Evolutionary conservation across 2,888 invertebrate genomes (phyloP).

Genomic region (Colletes collaris): DNA sequence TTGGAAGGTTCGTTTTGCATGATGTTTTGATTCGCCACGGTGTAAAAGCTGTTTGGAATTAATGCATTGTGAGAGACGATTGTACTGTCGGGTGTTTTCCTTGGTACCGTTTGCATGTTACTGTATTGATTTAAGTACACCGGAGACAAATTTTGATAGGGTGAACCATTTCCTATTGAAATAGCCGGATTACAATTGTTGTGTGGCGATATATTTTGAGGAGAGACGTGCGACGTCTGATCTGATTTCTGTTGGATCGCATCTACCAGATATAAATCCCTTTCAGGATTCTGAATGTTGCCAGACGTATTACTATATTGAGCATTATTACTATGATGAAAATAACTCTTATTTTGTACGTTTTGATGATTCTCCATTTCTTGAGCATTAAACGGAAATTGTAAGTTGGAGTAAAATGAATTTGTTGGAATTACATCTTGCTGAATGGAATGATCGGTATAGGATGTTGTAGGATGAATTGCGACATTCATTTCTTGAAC

Average conservation of each 20-base stretch:
- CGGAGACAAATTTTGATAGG: constrained; percentile 32
- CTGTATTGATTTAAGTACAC: constrained; percentile 51
- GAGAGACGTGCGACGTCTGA: constrained; percentile 26
- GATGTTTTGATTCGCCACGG: constrained; percentile 38
- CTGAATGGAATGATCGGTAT: constrained; percentile 18
- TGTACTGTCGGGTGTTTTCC: constrained; percentile 26
- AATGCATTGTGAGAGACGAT: constrained; percentile 32
- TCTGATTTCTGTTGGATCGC: constrained; percentile 34
- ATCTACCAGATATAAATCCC: constrained; percentile 30
- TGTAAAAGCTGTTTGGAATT: constrained; percentile 27
- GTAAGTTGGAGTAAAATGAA: constrained; percentile 32
- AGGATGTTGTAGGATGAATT: constrained; percentile 4
- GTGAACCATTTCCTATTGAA: constrained; percentile 18
- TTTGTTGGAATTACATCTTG: constrained; percentile 6
- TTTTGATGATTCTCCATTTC: constrained; percentile 28
- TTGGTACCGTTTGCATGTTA: constrained; percentile 26
- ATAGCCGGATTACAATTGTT: constrained; percentile 17
- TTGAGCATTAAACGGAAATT: constrained; percentile 18
- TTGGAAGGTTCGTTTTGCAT: constrained; percentile 43
- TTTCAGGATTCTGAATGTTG: constrained; percentile 26
- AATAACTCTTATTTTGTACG: constrained; percentile 40
- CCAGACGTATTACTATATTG: constrained; percentile 21
- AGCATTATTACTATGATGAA: constrained; percentile 30
- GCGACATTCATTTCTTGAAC: constrained; percentile 33
- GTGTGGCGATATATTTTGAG: constrained; percentile 7